Percentiles rank a stretch among this genome's conserved stretches.
These are phyloP conservation scores for Loris lydekkerianus DNA, from an alignment of 2,797 vertebrate species.

Conservation along the genomic window DNA sequence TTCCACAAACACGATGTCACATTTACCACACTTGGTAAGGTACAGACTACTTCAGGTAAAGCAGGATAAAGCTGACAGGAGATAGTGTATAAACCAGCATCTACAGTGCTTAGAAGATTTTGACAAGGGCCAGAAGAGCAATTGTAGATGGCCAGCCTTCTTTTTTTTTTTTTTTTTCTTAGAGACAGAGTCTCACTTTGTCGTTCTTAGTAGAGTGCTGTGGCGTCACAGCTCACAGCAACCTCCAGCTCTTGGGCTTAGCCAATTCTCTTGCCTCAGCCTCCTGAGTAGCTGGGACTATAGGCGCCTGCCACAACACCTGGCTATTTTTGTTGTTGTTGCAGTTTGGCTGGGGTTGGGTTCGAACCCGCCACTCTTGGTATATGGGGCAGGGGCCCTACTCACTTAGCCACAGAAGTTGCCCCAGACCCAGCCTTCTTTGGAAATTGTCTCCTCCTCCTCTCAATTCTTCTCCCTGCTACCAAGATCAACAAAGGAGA, in stretches of 20 bases:
- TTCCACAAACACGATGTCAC: neutral
- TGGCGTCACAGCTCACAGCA: too few species aligned
- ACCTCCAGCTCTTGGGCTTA: too few species aligned
- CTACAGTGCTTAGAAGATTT: fast-evolving
- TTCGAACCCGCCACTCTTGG: too few species aligned
- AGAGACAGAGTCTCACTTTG: too few species aligned
- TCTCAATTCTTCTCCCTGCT: neutral
- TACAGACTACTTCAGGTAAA: neutral
- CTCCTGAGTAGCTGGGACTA: too few species aligned
- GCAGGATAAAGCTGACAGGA: neutral
- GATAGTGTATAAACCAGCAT: neutral
- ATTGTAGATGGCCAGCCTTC: neutral
- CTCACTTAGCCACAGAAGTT: too few species aligned
- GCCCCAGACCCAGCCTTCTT: neutral
- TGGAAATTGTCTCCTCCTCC: neutral
- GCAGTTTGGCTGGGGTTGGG: too few species aligned
- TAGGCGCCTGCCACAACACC: too few species aligned
- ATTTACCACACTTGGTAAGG: neutral
- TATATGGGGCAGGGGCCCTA: too few species aligned
- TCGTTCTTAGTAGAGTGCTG: too few species aligned
- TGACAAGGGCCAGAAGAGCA: neutral
- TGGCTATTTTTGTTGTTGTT: too few species aligned
- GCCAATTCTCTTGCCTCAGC: too few species aligned
- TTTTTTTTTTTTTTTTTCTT: neutral
- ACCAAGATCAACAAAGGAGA: neutral